These are phyloP conservation scores for Talpa occidentalis DNA, from an alignment of 2,113 vertebrate species.

Conservation along the genomic window DNA sequence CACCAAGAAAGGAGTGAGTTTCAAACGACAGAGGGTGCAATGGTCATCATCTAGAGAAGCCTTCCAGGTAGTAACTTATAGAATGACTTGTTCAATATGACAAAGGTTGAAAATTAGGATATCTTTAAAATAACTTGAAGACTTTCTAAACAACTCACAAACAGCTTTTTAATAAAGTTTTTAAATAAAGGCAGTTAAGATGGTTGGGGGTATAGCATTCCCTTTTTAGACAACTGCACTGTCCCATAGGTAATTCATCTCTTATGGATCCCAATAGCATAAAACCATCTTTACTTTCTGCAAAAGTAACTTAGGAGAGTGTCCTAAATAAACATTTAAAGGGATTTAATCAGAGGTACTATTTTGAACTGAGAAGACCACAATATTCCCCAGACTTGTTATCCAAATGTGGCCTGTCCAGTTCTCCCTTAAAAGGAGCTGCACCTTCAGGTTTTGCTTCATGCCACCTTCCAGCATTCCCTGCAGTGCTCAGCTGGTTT, in stretches of 20 bases:
- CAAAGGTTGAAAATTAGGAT: not conserved
- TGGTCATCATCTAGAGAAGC: not conserved
- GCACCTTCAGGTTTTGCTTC: not conserved
- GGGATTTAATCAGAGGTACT: not conserved
- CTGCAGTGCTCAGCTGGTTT: constrained; percentile 22
- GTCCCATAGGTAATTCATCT: not conserved
- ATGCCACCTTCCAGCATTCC: not conserved
- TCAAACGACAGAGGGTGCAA: not conserved
- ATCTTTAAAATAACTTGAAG: not conserved
- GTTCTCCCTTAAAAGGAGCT: not conserved
- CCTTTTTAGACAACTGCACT: not conserved
- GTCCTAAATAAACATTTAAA: not conserved
- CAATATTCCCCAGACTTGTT: not conserved
- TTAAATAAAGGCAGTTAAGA: not conserved
- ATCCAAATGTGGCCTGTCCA: not conserved
- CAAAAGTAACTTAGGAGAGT: not conserved
- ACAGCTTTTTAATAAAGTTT: not conserved
- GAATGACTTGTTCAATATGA: not conserved
- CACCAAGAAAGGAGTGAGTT: not conserved
- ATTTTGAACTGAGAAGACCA: not conserved
- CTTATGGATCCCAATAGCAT: not conserved
- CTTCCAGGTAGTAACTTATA: not conserved
- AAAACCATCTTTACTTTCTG: not conserved
- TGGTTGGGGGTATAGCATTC: not conserved
- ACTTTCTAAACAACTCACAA: not conserved